A percentile compares a stretch with the other conserved stretches of the same genome.
These are phyloP conservation scores for Chrysomela aeneicollis DNA, from an alignment of 2,888 invertebrate genomes.

Conservation along the genomic window DNA sequence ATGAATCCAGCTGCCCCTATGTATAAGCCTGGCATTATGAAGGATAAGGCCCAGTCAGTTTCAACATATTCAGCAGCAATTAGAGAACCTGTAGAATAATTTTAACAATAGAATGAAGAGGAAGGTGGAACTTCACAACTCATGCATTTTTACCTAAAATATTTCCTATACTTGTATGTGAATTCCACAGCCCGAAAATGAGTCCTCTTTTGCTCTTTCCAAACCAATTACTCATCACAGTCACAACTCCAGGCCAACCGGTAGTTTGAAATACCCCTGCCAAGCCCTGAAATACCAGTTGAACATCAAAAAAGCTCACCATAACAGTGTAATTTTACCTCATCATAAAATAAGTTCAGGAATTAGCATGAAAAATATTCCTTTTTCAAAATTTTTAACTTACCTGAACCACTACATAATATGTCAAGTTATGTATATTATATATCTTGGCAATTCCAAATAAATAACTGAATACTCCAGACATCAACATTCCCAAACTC, in stretches of 20 bases:
- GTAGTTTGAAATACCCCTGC: constrained; percentile 91
- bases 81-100: no score
- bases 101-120: constrained; percentile 1
- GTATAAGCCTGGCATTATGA: constrained; percentile 88
- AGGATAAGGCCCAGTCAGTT: constrained; percentile 88
- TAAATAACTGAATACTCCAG: constrained; percentile 85
- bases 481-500: constrained; percentile 88
- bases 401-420: constrained; percentile 87
- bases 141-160: constrained; percentile 73
- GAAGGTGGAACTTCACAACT: no score
- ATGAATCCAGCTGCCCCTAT: constrained; percentile 76
- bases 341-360: no score
- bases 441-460: constrained; percentile 88
- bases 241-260: constrained; percentile 96
- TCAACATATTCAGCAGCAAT: constrained; percentile 89
- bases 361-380: no score
- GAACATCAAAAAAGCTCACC: not conserved
- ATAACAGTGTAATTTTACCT: no score
- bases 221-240: constrained; percentile 96
- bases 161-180: constrained; percentile 95
- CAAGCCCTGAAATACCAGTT: constrained; percentile 65
- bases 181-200: constrained; percentile 97
- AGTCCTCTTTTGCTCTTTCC: constrained; percentile 89
- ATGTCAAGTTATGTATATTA: constrained; percentile 81
- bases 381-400: constrained; percentile 15